Evolutionary conservation across 2,113 vertebrate genomes (phyloP), one percentile per base, ranked within the genome.

Genomic region (Jaculus jaculus): DNA sequence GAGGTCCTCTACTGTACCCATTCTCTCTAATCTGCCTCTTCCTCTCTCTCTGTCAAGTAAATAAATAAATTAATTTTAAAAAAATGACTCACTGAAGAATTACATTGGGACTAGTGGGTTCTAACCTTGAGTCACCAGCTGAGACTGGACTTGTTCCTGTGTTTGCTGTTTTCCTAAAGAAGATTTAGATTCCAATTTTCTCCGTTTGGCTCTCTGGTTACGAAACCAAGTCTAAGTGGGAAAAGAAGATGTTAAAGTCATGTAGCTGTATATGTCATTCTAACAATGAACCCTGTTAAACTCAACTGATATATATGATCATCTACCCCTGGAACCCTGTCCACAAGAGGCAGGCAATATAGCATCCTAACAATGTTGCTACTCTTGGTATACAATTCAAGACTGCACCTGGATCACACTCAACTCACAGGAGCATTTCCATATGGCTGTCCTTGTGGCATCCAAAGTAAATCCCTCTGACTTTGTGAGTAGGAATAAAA

Each of bases 191-290:
- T 34, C 60, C 58, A 88, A 0, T 71, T 2, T 2, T n/a, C 65
- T 93, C 21, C 74, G 51, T 83, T 63, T 94, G 0, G 0, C 1
- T 92, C 79, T 95, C 0, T 74, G 32, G 42, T 75, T 81, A 86
- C 20, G 86, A 95, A 94, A 94, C 81, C 95, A 95, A 72, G 1
- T 42, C 89, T 93, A 73, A 79, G n/a, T 51, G 13, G 51, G 34
- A 89, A 47, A 93, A 69, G 75, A 83, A 79, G 75, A 75, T 11
- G 7, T 39, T 30, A 69, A 63, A 74, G 18, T 69, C 85, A 69
- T 8, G n/a, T 84, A 65, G n/a, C 5, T 51, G 21, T 75, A 20
- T 32, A 39, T 86, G 2, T 78, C 39, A 61, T 21, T 77, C 26
- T 39, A 68, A 77, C 47, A 68, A 60, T 66, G 30, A 82, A 15